A percentile compares a stretch with the other conserved stretches of the same genome.
These are phyloP conservation scores for Verasper variegatus DNA, from an alignment of 2,113 vertebrate genomes.

Conservation along the genomic window DNA sequence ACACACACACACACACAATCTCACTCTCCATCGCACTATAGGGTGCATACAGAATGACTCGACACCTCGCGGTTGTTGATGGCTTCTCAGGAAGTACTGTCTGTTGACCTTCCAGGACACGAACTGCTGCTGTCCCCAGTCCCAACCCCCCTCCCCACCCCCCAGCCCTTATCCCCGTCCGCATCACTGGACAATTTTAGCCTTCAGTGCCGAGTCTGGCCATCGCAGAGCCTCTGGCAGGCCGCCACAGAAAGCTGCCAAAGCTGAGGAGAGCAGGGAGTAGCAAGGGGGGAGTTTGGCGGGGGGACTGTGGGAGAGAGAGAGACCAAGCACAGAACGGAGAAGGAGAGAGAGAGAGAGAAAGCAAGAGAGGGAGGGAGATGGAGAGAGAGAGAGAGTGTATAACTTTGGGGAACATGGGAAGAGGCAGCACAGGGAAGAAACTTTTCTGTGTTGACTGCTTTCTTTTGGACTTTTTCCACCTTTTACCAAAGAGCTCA, in stretches of 20 bases:
- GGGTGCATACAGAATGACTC: conserved; percentile 16
- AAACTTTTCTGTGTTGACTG: conserved; percentile 56
- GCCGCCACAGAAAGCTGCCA: conserved; percentile 67
- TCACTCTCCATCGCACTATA: conserved; percentile 34
- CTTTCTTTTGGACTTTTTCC: conserved; percentile 48
- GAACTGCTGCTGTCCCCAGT: conserved; percentile 12
- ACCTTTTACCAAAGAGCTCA: conserved; percentile 36
- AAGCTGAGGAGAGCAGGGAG: conserved; percentile 58
- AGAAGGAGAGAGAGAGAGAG: conserved; percentile 45
- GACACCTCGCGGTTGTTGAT: conserved; percentile 34
- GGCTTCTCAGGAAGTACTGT: conserved; percentile 35
- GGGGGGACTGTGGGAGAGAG: conserved; percentile 36
- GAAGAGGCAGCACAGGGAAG: conserved; percentile 45
- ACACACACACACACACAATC: conserved; percentile 7
- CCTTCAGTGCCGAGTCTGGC: conserved; percentile 59
- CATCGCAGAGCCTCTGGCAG: conserved; percentile 68
- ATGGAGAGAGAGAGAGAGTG: conserved; percentile 33
- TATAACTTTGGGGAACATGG: conserved; percentile 67
- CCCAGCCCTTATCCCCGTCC: conserved; percentile 57
- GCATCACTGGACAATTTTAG: conserved; percentile 77
- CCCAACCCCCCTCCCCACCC: conserved; percentile 30
- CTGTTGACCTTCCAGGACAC: conserved; percentile 52
- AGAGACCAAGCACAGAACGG: conserved; percentile 58
- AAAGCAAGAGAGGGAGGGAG: conserved; percentile 32
- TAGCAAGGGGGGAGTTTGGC: conserved; percentile 16